phyloP scores from a whole-genome alignment of 2,113 vertebrate genomes.

The Ctenodactylus gundi region DNA sequence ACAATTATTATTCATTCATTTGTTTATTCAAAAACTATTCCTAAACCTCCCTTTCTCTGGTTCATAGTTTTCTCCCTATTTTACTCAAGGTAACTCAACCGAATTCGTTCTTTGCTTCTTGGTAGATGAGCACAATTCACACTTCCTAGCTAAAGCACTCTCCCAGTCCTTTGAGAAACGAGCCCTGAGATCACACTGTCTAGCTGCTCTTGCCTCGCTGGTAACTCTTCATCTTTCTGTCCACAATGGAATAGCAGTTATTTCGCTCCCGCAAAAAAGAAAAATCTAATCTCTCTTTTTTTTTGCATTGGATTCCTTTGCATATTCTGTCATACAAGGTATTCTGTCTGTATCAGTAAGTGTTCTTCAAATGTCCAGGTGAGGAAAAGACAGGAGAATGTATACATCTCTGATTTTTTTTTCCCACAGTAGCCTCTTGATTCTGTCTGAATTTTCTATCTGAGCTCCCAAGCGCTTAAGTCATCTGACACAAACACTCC shows the following conservation, averaged over 20 bases:
- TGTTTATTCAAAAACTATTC: background rate
- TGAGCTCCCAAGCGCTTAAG: background rate
- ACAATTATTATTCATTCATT: background rate
- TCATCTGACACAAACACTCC: background rate
- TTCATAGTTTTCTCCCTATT: background rate
- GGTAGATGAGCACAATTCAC: background rate
- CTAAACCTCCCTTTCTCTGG: background rate
- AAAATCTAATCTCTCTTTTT: background rate
- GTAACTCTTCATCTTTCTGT: background rate
- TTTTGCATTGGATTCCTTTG: background rate
- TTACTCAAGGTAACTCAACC: background rate
- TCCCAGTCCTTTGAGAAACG: background rate
- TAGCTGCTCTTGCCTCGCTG: background rate
- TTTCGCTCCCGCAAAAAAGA: background rate
- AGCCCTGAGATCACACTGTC: background rate
- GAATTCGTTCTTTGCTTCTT: background rate
- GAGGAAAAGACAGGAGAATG: background rate
- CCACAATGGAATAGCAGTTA: background rate
- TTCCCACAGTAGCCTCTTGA: background rate
- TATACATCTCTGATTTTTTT: background rate
- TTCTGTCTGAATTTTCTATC: background rate
- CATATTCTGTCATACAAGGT: background rate
- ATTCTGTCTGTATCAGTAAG: background rate
- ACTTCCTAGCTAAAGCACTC: background rate
- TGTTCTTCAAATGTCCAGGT: background rate